A percentile compares a stretch with the other conserved stretches of the same genome.
Evolutionary conservation across 2,888 invertebrate species (phyloP).

Genomic region (Trimorus sp.): DNA sequence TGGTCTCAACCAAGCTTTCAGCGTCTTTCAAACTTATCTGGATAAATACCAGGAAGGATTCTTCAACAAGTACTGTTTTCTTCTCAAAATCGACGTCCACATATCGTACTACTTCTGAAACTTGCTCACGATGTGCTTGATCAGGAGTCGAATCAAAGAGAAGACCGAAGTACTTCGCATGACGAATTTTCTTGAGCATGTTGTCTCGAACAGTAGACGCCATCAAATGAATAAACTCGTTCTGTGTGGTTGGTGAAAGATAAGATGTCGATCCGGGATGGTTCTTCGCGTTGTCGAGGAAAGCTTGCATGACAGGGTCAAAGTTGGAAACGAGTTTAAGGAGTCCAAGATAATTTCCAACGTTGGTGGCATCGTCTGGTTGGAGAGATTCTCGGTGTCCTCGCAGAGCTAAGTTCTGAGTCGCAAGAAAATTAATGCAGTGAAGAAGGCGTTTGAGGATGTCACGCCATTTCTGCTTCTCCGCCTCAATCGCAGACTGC

Average conservation of each 20-base stretch:
- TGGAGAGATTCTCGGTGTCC: constrained; percentile 18
- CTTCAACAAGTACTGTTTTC: constrained; percentile 61
- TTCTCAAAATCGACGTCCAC: constrained; percentile 64
- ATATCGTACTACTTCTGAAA: constrained; percentile 34
- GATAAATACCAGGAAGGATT: constrained; percentile 68
- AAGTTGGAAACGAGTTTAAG: constrained; percentile 18
- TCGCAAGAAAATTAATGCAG: constrained; percentile 32
- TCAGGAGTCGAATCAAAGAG: constrained; percentile 36
- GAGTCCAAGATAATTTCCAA: constrained; percentile 19
- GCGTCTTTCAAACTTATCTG: constrained; percentile 65
- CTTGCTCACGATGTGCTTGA: constrained; percentile 30
- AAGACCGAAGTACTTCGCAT: constrained; percentile 34
- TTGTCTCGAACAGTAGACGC: constrained; percentile 29
- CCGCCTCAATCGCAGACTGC: constrained; percentile 7
- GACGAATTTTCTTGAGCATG: constrained; percentile 15
- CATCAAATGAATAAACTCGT: constrained; percentile 33
- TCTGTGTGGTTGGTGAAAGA: constrained; percentile 15
- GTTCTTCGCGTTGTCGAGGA: too few relatives aligned
- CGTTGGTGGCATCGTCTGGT: neutral
- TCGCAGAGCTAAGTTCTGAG: constrained; percentile 28
- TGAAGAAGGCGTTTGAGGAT: constrained; percentile 29
- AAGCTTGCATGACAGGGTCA: too few relatives aligned
- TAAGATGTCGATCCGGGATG: constrained; percentile 34
- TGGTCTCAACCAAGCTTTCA: constrained; percentile 50
- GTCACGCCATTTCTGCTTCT: constrained; percentile 31